A percentile compares a stretch with the other conserved stretches of the same genome.
These are phyloP conservation scores for Lissonota sp. DNA, from an alignment of 2,888 invertebrate genomes.

Conservation along the genomic window DNA sequence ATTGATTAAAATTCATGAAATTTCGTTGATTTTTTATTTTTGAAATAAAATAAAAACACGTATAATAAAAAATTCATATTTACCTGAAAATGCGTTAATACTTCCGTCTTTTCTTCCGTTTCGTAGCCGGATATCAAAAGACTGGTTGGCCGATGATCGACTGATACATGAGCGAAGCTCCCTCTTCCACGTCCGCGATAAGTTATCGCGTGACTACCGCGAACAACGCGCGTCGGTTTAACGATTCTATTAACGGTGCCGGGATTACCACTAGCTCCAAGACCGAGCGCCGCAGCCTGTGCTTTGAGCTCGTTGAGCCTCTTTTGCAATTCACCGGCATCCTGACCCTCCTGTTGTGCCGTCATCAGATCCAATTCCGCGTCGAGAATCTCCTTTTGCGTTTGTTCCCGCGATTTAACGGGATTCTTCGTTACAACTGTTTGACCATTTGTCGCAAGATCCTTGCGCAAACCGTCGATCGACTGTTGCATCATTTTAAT, in stretches of 20 bases:
- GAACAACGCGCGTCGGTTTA: slow-evolving; percentile 76
- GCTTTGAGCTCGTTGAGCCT: slow-evolving; percentile 89
- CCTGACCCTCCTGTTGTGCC: slow-evolving; percentile 94
- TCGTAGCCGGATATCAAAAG: slow-evolving; percentile 95
- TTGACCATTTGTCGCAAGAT: slow-evolving; percentile 86
- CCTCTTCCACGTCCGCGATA: slow-evolving; percentile 82
- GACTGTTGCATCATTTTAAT: slow-evolving; percentile 93
- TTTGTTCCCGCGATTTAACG: slow-evolving; percentile 90
- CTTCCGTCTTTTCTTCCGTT: slow-evolving; percentile 91
- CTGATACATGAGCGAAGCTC: slow-evolving; percentile 86
- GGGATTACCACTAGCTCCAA: slow-evolving; percentile 73
- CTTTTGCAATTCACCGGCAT: slow-evolving; percentile 92
- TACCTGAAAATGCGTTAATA: slow-evolving; percentile 94
- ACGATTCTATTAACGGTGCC: slow-evolving; percentile 69
- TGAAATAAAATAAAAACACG: slow-evolving; percentile 22
- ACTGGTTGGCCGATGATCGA: slow-evolving; percentile 94
- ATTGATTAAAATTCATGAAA: slow-evolving; percentile 26
- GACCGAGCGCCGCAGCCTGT: slow-evolving; percentile 84
- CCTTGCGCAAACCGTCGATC: slow-evolving; percentile 91
- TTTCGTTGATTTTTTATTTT: neutral
- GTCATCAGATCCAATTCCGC: slow-evolving; percentile 96
- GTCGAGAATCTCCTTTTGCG: slow-evolving; percentile 95
- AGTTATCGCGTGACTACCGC: slow-evolving; percentile 74
- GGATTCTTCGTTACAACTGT: slow-evolving; percentile 84
- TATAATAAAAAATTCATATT: slow-evolving; percentile 74